A percentile compares a stretch with the other conserved stretches of the same genome.
Conservation (phyloP, 2,888 invertebrate genomes). For the Monoplex corrugatus region DNA sequence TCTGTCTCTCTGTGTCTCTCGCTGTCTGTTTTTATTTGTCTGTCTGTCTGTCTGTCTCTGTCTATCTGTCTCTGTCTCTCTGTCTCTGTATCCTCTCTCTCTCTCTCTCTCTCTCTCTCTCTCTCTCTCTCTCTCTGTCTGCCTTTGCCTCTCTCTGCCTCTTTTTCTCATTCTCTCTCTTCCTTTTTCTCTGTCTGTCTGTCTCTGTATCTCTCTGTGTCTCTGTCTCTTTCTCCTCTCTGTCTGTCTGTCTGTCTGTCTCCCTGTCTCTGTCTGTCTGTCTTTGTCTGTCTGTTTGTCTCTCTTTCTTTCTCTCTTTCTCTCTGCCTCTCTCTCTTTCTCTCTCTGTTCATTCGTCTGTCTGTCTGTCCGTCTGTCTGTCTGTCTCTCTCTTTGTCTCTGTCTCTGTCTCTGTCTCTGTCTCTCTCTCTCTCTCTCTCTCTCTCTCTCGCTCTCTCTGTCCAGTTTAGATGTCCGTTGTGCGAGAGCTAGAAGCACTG, state of each 20-base stretch:
- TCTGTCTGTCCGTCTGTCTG: neutral
- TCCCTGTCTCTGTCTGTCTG: neutral
- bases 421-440: constrained; percentile 36
- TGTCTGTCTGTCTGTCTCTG: too few relatives aligned
- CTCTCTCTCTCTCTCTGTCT: neutral
- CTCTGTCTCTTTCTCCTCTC: neutral
- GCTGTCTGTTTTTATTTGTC: too few relatives aligned
- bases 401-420: neutral
- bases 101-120: too few relatives aligned
- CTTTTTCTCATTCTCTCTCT: neutral
- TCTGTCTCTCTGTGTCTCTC: too few relatives aligned
- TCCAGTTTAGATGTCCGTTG: too few relatives aligned
- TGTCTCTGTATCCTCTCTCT: too few relatives aligned
- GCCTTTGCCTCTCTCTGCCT: neutral
- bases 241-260: neutral
- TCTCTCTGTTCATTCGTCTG: neutral
- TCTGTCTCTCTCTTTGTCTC: neutral
- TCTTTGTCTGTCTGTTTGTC: neutral
- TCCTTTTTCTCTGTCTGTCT: too few relatives aligned
- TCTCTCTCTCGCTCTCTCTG: constrained; percentile 38
- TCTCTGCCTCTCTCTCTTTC: neutral
- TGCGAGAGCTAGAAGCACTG: too few relatives aligned
- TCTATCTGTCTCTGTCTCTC: too few relatives aligned
- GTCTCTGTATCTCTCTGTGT: neutral
- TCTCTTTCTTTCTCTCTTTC: neutral